Conservation (phyloP, 23 tunicate species). For the Halocynthia roretzi region DNA sequence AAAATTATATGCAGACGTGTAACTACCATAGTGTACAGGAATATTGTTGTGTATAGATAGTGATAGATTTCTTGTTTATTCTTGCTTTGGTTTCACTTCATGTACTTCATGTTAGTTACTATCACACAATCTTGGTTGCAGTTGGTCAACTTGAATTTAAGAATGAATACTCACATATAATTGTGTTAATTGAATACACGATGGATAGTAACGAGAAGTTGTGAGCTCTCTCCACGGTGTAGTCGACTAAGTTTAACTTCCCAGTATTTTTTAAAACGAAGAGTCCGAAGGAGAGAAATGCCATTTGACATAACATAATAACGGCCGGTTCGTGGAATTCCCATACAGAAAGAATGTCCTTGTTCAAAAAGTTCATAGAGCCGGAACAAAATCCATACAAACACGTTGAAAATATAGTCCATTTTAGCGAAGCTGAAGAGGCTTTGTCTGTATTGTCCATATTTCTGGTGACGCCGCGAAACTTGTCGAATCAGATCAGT, state of each 20-base stretch:
- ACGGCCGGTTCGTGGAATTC: slow-evolving; percentile 44
- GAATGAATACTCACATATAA: slow-evolving; percentile 43
- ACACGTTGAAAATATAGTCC: slow-evolving; percentile 45
- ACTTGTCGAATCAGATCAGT: too few relatives aligned
- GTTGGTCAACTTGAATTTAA: background rate
- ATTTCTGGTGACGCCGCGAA: background rate
- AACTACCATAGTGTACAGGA: too few relatives aligned
- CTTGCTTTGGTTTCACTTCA: background rate
- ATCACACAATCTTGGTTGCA: background rate
- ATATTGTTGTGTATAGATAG: too few relatives aligned
- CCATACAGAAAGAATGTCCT: slow-evolving; percentile 60
- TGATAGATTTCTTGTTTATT: background rate
- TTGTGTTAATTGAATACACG: slow-evolving; percentile 53
- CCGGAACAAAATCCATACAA: slow-evolving; percentile 90
- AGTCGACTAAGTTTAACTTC: slow-evolving; percentile 21
- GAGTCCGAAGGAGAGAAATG: slow-evolving; percentile 20
- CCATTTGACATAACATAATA: slow-evolving; percentile 58
- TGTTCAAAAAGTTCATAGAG: slow-evolving; percentile 90
- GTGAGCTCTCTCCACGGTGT: slow-evolving; percentile 27
- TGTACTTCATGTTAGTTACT: too few relatives aligned
- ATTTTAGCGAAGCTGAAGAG: slow-evolving; percentile 5
- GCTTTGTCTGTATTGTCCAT: background rate
- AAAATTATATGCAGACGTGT: too few relatives aligned
- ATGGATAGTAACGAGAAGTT: slow-evolving; percentile 42
- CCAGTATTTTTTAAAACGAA: slow-evolving; percentile 24